Conservation (phyloP, 2,888 invertebrate genomes). For the Cephus pygmeus region DNA sequence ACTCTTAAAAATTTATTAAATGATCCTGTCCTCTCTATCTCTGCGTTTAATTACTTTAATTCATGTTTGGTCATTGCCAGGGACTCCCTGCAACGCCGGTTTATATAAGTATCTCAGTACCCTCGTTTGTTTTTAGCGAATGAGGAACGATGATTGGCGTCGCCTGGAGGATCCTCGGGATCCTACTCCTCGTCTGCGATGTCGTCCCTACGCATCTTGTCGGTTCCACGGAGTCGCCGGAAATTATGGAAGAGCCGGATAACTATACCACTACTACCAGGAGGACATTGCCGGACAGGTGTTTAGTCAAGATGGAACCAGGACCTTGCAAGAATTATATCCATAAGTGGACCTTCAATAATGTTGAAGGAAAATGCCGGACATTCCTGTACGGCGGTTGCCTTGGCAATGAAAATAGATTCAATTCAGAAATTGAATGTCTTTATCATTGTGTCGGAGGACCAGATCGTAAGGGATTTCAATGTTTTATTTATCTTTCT, state of each 20-base stretch:
- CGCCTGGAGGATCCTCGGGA: conserved; percentile 51
- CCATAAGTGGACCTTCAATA: conserved; percentile 77
- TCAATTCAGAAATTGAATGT: conserved; percentile 76
- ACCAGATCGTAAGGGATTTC: conserved; percentile 60
- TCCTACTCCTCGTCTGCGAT: conserved; percentile 49
- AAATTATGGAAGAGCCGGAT: conserved; percentile 39
- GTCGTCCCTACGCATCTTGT: conserved; percentile 32
- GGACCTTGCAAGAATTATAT: conserved; percentile 75
- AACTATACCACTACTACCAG: conserved; percentile 36
- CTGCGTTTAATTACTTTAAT: background rate
- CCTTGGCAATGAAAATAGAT: conserved; percentile 76
- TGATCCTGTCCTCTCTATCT: background rate
- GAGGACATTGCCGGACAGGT: conserved; percentile 61
- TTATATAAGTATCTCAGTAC: background rate
- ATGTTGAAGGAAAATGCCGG: conserved; percentile 68
- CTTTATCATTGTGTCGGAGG: conserved; percentile 73
- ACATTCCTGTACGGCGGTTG: conserved; percentile 79
- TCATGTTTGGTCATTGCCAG: background rate
- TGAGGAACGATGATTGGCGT: conserved; percentile 53
- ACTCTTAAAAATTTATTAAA: background rate
- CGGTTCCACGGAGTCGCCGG: conserved; percentile 33
- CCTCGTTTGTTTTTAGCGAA: conserved; percentile 38
- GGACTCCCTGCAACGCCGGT: background rate
- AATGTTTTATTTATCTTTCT: background rate
- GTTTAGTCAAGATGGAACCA: conserved; percentile 67